These are phyloP conservation scores for Plebejus anna DNA, from an alignment of 2,888 invertebrate species.

Conservation along the genomic window DNA sequence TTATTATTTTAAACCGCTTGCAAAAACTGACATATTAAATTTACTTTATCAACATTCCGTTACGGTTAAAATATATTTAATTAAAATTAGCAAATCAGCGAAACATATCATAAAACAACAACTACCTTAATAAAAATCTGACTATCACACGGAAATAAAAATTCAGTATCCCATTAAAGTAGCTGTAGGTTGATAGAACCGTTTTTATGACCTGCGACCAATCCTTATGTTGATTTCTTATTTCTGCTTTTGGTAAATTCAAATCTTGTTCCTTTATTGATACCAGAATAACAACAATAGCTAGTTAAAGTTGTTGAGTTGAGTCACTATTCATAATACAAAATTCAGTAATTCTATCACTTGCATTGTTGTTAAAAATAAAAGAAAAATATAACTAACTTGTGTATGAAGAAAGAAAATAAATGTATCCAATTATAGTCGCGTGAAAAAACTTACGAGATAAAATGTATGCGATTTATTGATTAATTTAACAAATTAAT, in stretches of 20 bases:
- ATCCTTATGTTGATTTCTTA: background rate
- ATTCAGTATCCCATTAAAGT: background rate
- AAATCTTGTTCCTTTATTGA: background rate
- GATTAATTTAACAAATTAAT: background rate
- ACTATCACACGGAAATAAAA: slow-evolving; percentile 1
- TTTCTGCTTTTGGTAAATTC: background rate
- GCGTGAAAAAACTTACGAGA: too few species aligned
- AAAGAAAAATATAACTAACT: background rate
- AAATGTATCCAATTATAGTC: background rate
- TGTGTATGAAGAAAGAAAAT: background rate
- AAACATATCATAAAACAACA: background rate
- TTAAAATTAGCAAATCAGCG: background rate
- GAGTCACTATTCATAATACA: background rate
- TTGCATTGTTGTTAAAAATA: background rate
- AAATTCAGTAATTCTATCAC: background rate
- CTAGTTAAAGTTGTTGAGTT: background rate
- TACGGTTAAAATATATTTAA: background rate
- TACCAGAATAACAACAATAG: background rate
- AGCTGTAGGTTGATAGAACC: slow-evolving; percentile 12
- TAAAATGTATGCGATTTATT: background rate
- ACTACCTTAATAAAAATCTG: background rate
- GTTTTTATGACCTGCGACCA: background rate
- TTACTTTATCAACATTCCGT: too few species aligned
- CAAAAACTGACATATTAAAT: too few species aligned
- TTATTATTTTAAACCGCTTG: background rate